A percentile compares a stretch with the other conserved stretches of the same genome.
phyloP scores from a whole-genome alignment of 53 echinoderm and acorn worm genomes.

The Hippasteria phrygiana region DNA sequence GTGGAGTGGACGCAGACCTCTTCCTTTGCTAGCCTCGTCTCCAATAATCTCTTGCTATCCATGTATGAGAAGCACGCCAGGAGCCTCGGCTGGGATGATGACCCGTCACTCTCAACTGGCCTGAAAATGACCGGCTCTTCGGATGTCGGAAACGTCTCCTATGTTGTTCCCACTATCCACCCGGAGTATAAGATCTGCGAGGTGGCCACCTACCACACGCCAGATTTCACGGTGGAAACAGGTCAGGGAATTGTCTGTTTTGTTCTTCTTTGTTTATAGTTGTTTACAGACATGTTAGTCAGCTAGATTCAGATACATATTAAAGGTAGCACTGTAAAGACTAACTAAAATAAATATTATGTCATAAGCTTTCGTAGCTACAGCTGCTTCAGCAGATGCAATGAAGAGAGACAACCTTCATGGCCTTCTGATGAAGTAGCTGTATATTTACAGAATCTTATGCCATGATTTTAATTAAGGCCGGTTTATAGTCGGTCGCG shows the following conservation, averaged over 20 bases:
- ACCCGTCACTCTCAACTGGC: not conserved
- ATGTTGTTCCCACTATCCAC: conserved; percentile 66
- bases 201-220: conserved; percentile 4
- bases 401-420: too few species aligned
- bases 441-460: too few species aligned
- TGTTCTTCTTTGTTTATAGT: not conserved
- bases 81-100: not conserved
- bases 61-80: conserved; percentile 36
- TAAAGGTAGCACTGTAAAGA: too few species aligned
- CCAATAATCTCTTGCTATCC: conserved; percentile 14
- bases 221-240: conserved; percentile 15
- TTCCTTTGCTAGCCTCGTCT: conserved; percentile 62
- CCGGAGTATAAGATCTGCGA: conserved; percentile 49
- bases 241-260: not conserved
- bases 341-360: too few species aligned
- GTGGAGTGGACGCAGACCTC: not conserved
- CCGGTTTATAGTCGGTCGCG: too few species aligned
- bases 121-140: conserved; percentile 41
- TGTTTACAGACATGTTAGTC: too few species aligned
- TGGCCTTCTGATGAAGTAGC: too few species aligned
- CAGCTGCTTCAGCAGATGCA: too few species aligned
- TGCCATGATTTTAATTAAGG: too few species aligned
- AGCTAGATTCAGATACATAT: too few species aligned
- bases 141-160: conserved; percentile 67
- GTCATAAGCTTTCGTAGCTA: too few species aligned